Percentiles rank a stretch among this genome's conserved stretches.
phyloP scores from a whole-genome alignment of 2,113 vertebrate species.

The Dipodomys stephensi region DNA sequence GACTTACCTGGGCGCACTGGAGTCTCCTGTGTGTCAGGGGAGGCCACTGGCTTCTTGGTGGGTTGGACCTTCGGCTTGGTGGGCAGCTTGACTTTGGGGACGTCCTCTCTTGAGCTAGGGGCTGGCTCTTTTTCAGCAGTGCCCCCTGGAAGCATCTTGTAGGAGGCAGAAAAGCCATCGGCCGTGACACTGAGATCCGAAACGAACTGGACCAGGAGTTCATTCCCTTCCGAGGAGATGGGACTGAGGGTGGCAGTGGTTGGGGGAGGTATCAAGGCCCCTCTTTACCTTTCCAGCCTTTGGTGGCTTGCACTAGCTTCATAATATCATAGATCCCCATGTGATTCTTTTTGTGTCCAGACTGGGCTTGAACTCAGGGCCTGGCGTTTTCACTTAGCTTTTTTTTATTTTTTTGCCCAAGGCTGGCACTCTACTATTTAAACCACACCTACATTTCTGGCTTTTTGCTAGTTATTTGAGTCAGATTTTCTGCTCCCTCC shows the following conservation, averaged over 20 bases:
- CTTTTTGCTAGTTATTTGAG: no score
- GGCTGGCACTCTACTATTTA: no score
- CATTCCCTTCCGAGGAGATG: constrained; percentile 91
- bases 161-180: constrained; percentile 93
- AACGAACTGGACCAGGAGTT: constrained; percentile 95
- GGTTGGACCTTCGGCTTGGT: constrained; percentile 35
- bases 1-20: constrained; percentile 31
- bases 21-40: background rate
- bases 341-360: background rate
- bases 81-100: constrained; percentile 60
- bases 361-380: no score
- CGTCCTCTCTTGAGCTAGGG: background rate
- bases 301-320: background rate
- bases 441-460: no score
- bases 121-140: constrained; percentile 11
- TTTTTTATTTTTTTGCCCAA: no score
- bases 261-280: background rate
- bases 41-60: constrained; percentile 21
- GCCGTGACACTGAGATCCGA: constrained; percentile 95
- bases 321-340: background rate
- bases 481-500: no score
- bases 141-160: constrained; percentile 80
- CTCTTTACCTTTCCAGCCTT: background rate
- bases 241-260: constrained; percentile 52
- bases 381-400: no score